These are phyloP conservation scores for Dynastes hyllus DNA, from an alignment of 2,888 invertebrate genomes.

Conservation along the genomic window DNA sequence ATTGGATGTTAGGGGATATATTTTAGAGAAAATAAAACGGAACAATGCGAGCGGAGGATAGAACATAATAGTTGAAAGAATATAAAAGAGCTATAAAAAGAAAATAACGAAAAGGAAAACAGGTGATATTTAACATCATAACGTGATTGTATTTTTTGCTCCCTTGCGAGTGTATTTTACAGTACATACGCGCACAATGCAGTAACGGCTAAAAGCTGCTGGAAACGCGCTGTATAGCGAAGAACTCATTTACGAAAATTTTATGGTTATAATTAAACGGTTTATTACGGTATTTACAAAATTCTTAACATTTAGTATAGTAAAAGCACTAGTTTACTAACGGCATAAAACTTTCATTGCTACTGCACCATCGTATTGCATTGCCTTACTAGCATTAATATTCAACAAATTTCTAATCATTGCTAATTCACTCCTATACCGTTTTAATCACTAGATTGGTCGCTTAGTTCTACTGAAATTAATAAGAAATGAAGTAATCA, in stretches of 20 bases:
- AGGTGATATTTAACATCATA: conserved; percentile 13
- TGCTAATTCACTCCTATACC: neutral
- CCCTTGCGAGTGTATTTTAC: neutral
- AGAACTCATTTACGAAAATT: conserved; percentile 7
- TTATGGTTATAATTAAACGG: conserved; percentile 23
- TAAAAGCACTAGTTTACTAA: conserved; percentile 17
- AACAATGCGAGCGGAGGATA: neutral
- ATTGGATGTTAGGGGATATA: no score
- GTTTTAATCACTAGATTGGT: no score
- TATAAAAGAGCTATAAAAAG: neutral
- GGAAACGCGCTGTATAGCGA: neutral
- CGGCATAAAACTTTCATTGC: conserved; percentile 3
- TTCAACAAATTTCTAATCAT: conserved; percentile 16
- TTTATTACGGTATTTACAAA: conserved; percentile 18
- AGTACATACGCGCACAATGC: neutral
- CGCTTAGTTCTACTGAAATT: no score
- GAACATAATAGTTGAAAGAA: conserved; percentile 4
- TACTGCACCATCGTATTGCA: neutral
- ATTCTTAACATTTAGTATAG: conserved; percentile 1
- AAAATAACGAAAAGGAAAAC: conserved; percentile 4
- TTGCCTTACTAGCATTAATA: conserved; percentile 14
- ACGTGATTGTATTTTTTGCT: conserved; percentile 10
- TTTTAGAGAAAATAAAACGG: no score
- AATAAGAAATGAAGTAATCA: no score
- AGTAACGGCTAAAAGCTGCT: neutral